Conservation (phyloP, 2,888 invertebrate genomes). For the Nebria salina region DNA sequence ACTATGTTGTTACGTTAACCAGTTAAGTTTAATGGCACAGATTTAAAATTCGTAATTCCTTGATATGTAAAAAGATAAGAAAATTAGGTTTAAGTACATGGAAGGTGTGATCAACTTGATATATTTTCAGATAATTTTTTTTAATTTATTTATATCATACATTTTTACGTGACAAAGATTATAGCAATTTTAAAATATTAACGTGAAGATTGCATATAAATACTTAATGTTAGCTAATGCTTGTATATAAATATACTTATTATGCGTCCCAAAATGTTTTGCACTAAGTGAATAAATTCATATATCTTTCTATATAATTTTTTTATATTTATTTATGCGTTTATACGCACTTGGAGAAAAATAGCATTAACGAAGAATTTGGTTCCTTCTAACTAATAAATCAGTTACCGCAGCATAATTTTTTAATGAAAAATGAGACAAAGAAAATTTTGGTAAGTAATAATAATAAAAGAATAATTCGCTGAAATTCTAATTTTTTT, state of each 20-base stretch:
- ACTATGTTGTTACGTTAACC: conserved; percentile 2
- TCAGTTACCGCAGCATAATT: too few species aligned
- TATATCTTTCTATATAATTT: too few species aligned
- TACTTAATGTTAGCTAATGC: neutral
- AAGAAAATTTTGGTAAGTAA: too few species aligned
- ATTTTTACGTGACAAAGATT: conserved; percentile 4
- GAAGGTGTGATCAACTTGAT: conserved; percentile 15
- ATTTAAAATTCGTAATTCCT: neutral
- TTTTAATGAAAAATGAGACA: too few species aligned
- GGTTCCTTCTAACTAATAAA: too few species aligned
- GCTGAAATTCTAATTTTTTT: too few species aligned
- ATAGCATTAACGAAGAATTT: too few species aligned
- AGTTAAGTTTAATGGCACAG: neutral
- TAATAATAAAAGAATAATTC: too few species aligned
- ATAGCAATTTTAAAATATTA: neutral
- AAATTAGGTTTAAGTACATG: conserved; percentile 16
- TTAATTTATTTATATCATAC: neutral
- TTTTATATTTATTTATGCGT: too few species aligned
- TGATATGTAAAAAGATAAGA: conserved; percentile 3
- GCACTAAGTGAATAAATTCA: too few species aligned
- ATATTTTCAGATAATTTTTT: neutral
- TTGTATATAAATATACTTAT: neutral
- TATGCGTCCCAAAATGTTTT: neutral
- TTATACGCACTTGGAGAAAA: too few species aligned
- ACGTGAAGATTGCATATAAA: neutral